These are phyloP conservation scores for Cotesia vestalis DNA, from an alignment of 1,140 invertebrate species.

Conservation along the genomic window DNA sequence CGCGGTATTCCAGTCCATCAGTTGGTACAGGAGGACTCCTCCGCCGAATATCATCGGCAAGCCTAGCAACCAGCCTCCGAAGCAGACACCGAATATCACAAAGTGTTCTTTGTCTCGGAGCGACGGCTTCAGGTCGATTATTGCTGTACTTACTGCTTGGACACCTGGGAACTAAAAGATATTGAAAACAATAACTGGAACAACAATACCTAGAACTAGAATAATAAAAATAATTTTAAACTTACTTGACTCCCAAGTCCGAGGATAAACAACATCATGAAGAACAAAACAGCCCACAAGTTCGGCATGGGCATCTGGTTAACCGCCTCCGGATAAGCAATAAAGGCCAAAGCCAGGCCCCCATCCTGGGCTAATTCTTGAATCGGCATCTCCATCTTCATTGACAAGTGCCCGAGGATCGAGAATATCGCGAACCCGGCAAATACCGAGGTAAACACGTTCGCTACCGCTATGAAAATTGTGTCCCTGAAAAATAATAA, in stretches of 20 bases:
- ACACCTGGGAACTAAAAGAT: conserved; percentile 7
- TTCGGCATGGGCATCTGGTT: conserved; percentile 78
- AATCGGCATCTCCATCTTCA: conserved; percentile 71
- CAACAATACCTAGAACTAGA: too few relatives aligned
- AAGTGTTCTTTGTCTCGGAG: too few relatives aligned
- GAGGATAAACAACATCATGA: conserved; percentile 83
- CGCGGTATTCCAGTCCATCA: too few relatives aligned
- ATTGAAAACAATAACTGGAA: too few relatives aligned
- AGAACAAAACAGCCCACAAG: conserved; percentile 84
- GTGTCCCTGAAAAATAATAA: conserved; percentile 66
- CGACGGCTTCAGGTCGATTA: too few relatives aligned
- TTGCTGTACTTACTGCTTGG: too few relatives aligned
- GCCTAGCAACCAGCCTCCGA: too few relatives aligned
- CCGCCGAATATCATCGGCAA: too few relatives aligned
- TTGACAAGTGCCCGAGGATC: conserved; percentile 79
- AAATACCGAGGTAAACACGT: conserved; percentile 79
- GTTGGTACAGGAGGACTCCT: too few relatives aligned
- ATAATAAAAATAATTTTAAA: neutral
- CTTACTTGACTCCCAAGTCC: conserved; percentile 75
- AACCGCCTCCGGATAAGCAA: conserved; percentile 85
- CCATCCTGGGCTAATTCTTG: conserved; percentile 68
- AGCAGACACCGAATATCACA: too few relatives aligned
- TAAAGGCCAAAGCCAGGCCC: conserved; percentile 81
- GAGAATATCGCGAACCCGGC: conserved; percentile 84
- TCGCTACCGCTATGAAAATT: conserved; percentile 74